Base-by-base conservation (phyloP, 2,797 vertebrate species). In the Phrynocephalus vlangalii region DNA sequence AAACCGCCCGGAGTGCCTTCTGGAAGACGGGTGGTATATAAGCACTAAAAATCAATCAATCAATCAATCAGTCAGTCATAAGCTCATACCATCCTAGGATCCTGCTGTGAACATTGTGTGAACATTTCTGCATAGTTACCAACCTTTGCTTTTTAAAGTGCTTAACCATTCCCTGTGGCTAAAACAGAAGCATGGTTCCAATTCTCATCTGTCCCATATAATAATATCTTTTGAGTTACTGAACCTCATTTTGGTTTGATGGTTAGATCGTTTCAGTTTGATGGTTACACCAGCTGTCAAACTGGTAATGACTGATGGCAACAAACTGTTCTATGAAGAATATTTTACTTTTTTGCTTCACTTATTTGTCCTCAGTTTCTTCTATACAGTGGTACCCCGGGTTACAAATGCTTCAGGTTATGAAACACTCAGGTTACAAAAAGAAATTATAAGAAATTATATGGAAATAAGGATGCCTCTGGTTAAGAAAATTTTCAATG, bases 271-370 rank as follows among this genome's bases (percentile, higher is more conserved):
- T 26, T 63, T 15, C 8, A 8, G 9, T 28, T 26, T 71, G 81
- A 4, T 52, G 9, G 44, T 38, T 16, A 38, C 16, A 82, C 11
- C 5, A 0, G 1, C 78, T 85, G 30, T 30, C 73, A 30, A 79
- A 88, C 87, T 86, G 75, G n/a, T 0, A 0, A 1, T 3, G 15
- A 83, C 60, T 88, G 28, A 78, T 68, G 8, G 38, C n/a, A 13
- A 85, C 44, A 10, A 70, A 50, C 5, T 24, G 26, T 28, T 60
- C 5, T n/a, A 24, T 16, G 24, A 75, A 84, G 5, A 83, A 38
- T 15, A 38, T 26, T 83, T 83, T 60, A 26, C 52, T 73, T 73
- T 11, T 38, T 38, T 75, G 48, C 20, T 30, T 33, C 1, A 33
- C 11, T 84, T 70, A 28, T 13, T 6, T 30, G 33, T 44, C 26